Percentiles rank a stretch among this genome's conserved stretches.
These are phyloP conservation scores for Phaedon cochleariae DNA, from an alignment of 2,888 invertebrate genomes.

Conservation along the genomic window DNA sequence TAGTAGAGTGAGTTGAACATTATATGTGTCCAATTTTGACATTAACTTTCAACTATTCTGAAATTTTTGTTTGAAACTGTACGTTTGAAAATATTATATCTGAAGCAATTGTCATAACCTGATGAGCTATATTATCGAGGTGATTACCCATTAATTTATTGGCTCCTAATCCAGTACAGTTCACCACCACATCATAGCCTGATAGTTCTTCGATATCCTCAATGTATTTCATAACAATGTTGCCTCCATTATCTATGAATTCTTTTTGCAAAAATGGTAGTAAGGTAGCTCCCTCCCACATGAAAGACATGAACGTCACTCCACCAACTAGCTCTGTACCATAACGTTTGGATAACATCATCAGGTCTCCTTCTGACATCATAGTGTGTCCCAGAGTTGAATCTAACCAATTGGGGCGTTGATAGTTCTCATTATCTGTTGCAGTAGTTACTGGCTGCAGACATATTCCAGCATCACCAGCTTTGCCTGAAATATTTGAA, in stretches of 20 bases:
- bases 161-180: conserved; percentile 80
- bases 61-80: no score
- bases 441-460: conserved; percentile 44
- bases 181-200: conserved; percentile 73
- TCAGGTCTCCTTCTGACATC: conserved; percentile 56
- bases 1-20: no score
- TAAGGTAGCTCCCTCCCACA: conserved; percentile 72
- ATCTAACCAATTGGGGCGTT: conserved; percentile 60
- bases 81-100: no score
- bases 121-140: no score
- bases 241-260: conserved; percentile 70
- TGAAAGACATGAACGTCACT: conserved; percentile 72
- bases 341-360: conserved; percentile 55
- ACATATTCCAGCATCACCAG: conserved; percentile 47
- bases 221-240: conserved; percentile 63
- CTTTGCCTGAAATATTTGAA: conserved; percentile 45
- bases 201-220: conserved; percentile 63
- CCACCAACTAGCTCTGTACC: conserved; percentile 65
- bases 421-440: conserved; percentile 50
- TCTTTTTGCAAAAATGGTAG: conserved; percentile 72
- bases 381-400: conserved; percentile 61
- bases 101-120: no score
- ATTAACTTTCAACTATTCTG: no score
- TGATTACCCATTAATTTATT: conserved; percentile 64
- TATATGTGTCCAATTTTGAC: no score